phyloP scores from a whole-genome alignment of 2,888 invertebrate genomes.

The Luffia ferchaultella region DNA sequence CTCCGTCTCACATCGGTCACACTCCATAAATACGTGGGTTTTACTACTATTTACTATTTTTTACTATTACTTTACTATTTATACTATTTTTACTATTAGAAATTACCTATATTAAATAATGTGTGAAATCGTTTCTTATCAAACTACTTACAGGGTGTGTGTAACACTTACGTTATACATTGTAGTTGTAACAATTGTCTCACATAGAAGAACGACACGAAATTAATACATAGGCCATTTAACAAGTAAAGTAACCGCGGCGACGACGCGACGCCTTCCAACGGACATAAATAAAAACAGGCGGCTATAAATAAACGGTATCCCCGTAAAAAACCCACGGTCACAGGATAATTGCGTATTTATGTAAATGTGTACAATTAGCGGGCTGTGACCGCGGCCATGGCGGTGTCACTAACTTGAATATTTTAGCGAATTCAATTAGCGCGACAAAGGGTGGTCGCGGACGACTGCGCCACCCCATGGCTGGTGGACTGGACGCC shows the following conservation, averaged over 20 bases:
- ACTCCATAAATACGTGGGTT: too few relatives aligned
- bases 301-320: neutral
- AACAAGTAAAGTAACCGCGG: neutral
- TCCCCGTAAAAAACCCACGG: neutral
- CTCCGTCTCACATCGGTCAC: too few relatives aligned
- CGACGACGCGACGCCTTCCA: neutral
- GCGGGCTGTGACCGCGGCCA: neutral
- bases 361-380: neutral
- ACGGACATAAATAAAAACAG: neutral
- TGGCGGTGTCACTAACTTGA: neutral
- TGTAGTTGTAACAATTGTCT: neutral
- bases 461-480: neutral
- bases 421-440: neutral
- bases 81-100: too few relatives aligned
- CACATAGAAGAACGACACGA: neutral
- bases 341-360: neutral
- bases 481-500: too few relatives aligned
- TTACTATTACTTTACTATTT: too few relatives aligned
- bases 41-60: too few relatives aligned
- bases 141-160: neutral
- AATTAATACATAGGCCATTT: neutral
- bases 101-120: too few relatives aligned
- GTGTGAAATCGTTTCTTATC: too few relatives aligned
- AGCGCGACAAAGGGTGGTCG: neutral
- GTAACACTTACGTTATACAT: neutral